Base-by-base conservation (phyloP, 2,888 invertebrate genomes). In the Pristionchus fissidentatus region DNA sequence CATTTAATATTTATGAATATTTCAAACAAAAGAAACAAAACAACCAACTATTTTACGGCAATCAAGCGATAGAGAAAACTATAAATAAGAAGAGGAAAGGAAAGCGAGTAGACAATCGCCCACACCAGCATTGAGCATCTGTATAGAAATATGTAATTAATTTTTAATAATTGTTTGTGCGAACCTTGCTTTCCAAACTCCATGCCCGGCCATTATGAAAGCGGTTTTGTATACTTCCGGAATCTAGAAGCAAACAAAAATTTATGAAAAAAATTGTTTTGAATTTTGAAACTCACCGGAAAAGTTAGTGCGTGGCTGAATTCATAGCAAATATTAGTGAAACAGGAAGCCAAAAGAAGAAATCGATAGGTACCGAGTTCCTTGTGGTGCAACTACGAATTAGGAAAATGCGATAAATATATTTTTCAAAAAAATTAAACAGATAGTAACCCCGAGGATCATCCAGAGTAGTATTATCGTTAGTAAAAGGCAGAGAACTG, bases 221-320 rank as follows among this genome's bases (percentile, higher is more conserved):
- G 75, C 49, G 49, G 46, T 77, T 49, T 77, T 77, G 75, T 77
- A 77, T 32, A 77, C 41, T 35, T 77, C 75, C 22, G 75, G 75
- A 0, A 77, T 49, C 75, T 77, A 10, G n/a, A 32, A 5, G 29
- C 8, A 10, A 15, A 62, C 7, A 43, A 43, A 32, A 73, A 4
- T 73, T 66, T 35, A 8, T 5, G 13, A 66, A 66, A 22, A 29
- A 35, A 66, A 8, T n/a, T n/a, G n/a, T n/a, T n/a, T n/a, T n/a
- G n/a, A n/a, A n/a, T 3, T 26, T 29, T 26, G 29, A 57, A 57
- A 26, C 62, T n/a, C 29, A 77, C 75, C 15, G 75, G 75, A 1
- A 49, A 46, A 1, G 35, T 77, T 7, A 77, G 49, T 19, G 49
- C 46, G 35, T 77, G 75, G 5, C 22, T 32, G 1, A 41, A 13